These are phyloP conservation scores for Hypercompe scribonia DNA, from an alignment of 2,888 invertebrate genomes.

Conservation along the genomic window DNA sequence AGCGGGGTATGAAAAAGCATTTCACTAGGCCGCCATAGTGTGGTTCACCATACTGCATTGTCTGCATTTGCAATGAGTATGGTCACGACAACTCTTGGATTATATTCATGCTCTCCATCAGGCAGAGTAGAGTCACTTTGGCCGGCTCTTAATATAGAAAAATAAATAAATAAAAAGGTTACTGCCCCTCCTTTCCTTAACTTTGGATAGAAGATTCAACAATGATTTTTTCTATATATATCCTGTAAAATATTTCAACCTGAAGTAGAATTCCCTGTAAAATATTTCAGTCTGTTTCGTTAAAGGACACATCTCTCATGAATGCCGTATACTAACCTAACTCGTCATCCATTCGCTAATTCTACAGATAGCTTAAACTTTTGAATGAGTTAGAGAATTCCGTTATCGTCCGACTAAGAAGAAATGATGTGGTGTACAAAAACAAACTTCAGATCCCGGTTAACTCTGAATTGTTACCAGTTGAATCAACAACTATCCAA, in stretches of 20 bases:
- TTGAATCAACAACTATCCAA: conserved; percentile 2
- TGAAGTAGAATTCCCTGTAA: neutral
- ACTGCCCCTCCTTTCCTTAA: neutral
- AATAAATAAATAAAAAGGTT: too few species aligned
- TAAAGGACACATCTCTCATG: neutral
- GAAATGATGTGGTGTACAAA: too few species aligned
- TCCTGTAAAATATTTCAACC: too few species aligned
- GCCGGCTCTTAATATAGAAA: too few species aligned
- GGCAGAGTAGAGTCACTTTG: too few species aligned
- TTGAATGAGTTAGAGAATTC: neutral
- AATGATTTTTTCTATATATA: neutral
- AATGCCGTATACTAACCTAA: neutral
- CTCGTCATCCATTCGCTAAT: too few species aligned
- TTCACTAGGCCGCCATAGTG: too few species aligned
- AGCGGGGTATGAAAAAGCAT: too few species aligned
- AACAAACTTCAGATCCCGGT: neutral
- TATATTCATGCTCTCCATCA: too few species aligned
- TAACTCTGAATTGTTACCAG: neutral
- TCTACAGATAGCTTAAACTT: neutral
- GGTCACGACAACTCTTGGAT: too few species aligned
- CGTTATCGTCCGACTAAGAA: neutral
- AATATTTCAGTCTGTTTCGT: neutral
- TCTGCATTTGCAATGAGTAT: too few species aligned
- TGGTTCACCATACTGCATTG: too few species aligned
- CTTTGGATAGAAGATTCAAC: neutral